Evolutionary conservation across 2,797 vertebrate species (phyloP), one percentile per base, ranked within the genome.

Genomic region (Hyperoplus lanceolatus): DNA sequence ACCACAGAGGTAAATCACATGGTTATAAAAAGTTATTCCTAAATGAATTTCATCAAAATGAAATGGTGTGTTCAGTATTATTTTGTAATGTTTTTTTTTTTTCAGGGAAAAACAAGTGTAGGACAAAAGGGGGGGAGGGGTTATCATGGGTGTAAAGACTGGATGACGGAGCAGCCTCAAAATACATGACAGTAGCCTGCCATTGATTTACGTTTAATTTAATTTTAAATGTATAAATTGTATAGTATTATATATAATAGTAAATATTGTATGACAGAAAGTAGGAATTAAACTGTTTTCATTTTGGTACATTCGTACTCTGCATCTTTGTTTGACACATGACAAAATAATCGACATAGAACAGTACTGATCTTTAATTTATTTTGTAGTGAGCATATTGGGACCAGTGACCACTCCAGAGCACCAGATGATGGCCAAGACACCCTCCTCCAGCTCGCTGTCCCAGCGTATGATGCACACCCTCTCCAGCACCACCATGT

Each of bases 351-450:
- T 1, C 18, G 55, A 63, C 57, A 39, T 16, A 54, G 9, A 16
- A 41, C 68, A 21, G 2, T 36, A 15, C 13, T 59, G 2, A 38
- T 54, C 8, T 62, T 72, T 8, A 6, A 43, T 70, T 18, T 21
- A 2, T 87, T 21, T 39, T 85, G 48, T 38, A 98, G 97, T 97
- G 87, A 97, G 97, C 85, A 95, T 99, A 45, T 68, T 99, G 80
- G 97, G 97, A 12, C 97, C 97, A 2, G 90, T 98, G 82, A 98
- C 97, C 4, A 99, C 97, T 49, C 97, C 97, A 0, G 97, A 99
- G 64, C 97, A 96, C 50, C 90, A 94, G 74, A 95, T 96, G 88
- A 93, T 98, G 90, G 82, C 87, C 73, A 99, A 98, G 92, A 98
- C 97, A 0, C 96, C 97, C 0, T 98, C 97, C 0, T 97, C 97